phyloP scores from a whole-genome alignment of 92 coral and sea anemone species.

The Epizoanthus fatuus region DNA sequence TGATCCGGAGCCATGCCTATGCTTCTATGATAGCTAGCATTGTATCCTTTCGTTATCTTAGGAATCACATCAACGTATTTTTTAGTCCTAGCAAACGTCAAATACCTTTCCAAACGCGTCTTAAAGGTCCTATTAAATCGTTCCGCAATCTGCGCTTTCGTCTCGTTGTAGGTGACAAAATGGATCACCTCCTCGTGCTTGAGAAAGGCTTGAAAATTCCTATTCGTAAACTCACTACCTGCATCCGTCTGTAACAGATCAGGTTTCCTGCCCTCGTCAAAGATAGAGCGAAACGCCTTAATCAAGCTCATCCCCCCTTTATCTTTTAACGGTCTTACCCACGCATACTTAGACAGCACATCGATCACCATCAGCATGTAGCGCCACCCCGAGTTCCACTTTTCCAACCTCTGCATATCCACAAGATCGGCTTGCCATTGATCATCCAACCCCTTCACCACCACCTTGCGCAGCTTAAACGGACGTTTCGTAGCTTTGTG shows the following conservation, averaged over 20 bases:
- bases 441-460: constrained; percentile 18
- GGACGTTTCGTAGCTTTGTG: not conserved
- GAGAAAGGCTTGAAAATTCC: not conserved
- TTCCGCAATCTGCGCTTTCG: no score
- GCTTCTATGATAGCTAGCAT: constrained; percentile 32
- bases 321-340: not conserved
- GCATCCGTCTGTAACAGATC: no score
- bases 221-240: no score
- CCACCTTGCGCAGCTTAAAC: not conserved
- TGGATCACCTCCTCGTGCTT: not conserved
- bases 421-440: constrained; percentile 14
- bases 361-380: not conserved
- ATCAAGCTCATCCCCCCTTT: not conserved
- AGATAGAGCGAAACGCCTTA: not conserved
- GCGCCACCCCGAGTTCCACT: not conserved
- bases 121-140: no score
- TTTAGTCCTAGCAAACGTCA: not conserved
- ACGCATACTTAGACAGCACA: not conserved
- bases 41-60: constrained; percentile 7
- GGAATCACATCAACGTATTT: not conserved
- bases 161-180: not conserved
- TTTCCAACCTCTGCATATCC: not conserved
- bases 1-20: constrained; percentile 26
- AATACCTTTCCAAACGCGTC: not conserved
- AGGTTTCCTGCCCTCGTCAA: not conserved